Percentiles rank a stretch among this genome's conserved stretches.
These are phyloP conservation scores for Trichonephila clavipes DNA, from an alignment of 1,140 invertebrate species.

Conservation along the genomic window DNA sequence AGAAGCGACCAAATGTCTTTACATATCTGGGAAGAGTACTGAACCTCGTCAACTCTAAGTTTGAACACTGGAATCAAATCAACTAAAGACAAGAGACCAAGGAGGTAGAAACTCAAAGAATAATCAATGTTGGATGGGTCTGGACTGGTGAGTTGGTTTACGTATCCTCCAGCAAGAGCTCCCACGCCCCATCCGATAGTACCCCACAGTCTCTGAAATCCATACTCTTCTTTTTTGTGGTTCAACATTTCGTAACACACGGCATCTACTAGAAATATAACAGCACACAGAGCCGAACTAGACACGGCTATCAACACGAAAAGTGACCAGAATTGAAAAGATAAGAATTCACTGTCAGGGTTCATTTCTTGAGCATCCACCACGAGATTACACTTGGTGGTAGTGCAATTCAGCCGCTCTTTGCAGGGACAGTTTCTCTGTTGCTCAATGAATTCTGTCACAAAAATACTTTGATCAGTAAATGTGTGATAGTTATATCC, in stretches of 20 bases:
- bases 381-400: background rate
- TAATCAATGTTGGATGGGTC: conserved; percentile 78
- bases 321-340: conserved; percentile 56
- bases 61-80: conserved; percentile 45
- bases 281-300: conserved; percentile 17
- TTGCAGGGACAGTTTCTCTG: background rate
- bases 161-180: conserved; percentile 42
- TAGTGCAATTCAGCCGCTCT: background rate
- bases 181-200: conserved; percentile 68
- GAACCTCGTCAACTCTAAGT: conserved; percentile 18
- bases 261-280: conserved; percentile 58
- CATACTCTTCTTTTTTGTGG: conserved; percentile 12
- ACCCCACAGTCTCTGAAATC: conserved; percentile 62
- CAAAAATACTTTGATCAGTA: background rate
- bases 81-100: conserved; percentile 22
- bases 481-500: background rate
- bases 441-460: background rate
- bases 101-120: conserved; percentile 9
- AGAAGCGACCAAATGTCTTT: conserved; percentile 54
- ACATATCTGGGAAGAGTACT: conserved; percentile 45
- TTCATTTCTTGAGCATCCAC: background rate
- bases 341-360: conserved; percentile 39
- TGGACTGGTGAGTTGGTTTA: conserved; percentile 49
- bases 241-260: conserved; percentile 57
- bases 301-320: conserved; percentile 43